These are phyloP conservation scores for Lissonota sp. DNA, from an alignment of 2,888 invertebrate species.

Conservation along the genomic window DNA sequence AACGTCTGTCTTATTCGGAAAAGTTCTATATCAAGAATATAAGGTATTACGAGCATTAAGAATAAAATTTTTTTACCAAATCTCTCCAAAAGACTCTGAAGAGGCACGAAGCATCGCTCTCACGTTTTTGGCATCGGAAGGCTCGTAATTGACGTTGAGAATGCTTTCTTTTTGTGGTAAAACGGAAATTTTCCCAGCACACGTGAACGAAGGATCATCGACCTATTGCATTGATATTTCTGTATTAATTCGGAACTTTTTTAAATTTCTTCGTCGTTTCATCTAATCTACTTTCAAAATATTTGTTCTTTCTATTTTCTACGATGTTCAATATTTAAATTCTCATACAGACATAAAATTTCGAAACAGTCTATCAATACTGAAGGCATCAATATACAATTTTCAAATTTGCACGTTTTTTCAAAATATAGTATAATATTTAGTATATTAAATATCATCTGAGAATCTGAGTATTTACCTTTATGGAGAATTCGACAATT, in stretches of 20 bases:
- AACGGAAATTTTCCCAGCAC: slow-evolving; percentile 61
- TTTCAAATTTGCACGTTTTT: too few species aligned
- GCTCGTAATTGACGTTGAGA: slow-evolving; percentile 74
- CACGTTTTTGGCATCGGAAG: slow-evolving; percentile 67
- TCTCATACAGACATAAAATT: too few species aligned
- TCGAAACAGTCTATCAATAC: too few species aligned
- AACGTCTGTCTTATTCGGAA: background rate
- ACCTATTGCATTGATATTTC: slow-evolving; percentile 60
- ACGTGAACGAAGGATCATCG: slow-evolving; percentile 70
- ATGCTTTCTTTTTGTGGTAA: slow-evolving; percentile 41
- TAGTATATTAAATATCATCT: too few species aligned
- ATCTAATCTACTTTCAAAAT: too few species aligned
- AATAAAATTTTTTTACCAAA: slow-evolving; percentile 64
- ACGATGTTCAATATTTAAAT: too few species aligned
- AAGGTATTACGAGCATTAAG: background rate
- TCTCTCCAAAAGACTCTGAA: slow-evolving; percentile 73
- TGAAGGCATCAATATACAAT: too few species aligned
- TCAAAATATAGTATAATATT: too few species aligned
- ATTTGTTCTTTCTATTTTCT: too few species aligned
- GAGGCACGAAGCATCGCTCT: slow-evolving; percentile 66
- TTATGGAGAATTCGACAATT: slow-evolving; percentile 65
- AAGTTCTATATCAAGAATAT: background rate
- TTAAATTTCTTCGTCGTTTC: too few species aligned
- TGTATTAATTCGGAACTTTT: background rate
- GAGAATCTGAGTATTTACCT: slow-evolving; percentile 59